Base-by-base conservation (phyloP, 2,113 vertebrate genomes). In the Python bivittatus region DNA sequence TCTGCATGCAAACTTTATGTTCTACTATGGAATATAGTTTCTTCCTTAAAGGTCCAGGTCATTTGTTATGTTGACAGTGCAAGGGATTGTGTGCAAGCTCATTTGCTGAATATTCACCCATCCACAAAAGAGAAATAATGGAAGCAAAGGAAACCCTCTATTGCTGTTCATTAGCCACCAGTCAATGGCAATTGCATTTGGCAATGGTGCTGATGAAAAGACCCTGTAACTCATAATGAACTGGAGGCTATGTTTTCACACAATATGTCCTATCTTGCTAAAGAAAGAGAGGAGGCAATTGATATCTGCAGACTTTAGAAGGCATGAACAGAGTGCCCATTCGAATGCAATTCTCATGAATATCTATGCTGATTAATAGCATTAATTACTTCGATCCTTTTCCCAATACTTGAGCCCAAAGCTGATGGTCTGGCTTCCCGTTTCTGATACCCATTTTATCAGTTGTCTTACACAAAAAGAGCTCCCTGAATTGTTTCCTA, bases 61-160 rank as follows among this genome's bases (percentile, higher is more conserved):
- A 86, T 86, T 64, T 91, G 57, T 91, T 64, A 86, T 61, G 44
- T 0, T 48, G 48, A 42, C 90, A 96, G 93, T 25, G 17, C 52
- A 95, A 95, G 93, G 92, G 92, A 92, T 88, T 93, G 90, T 95
- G 90, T 95, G 93, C 91, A 91, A 92, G 44, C 42, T 94, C 48
- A 91, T 95, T 94, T 95, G 90, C 93, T 95, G 92, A 93, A 88
- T 92, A 94, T 91, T 9, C 53, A 93, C 95, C 79, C 92, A 92
- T 91, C 93, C 92, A 94, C 54, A 3, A 91, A 58, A n/a, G 22
- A 92, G 95, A 95, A 93, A 94, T 90, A 95, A 93, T 15, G 90
- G 57, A 94, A 85, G 57, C 83, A 92, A 93, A 48, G 44, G 84
- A 86, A 61, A 25, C 29, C 0, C 3, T 86, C 90, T 53, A n/a